Conservation (phyloP, 2,113 vertebrate genomes). For the Turnix velox region DNA sequence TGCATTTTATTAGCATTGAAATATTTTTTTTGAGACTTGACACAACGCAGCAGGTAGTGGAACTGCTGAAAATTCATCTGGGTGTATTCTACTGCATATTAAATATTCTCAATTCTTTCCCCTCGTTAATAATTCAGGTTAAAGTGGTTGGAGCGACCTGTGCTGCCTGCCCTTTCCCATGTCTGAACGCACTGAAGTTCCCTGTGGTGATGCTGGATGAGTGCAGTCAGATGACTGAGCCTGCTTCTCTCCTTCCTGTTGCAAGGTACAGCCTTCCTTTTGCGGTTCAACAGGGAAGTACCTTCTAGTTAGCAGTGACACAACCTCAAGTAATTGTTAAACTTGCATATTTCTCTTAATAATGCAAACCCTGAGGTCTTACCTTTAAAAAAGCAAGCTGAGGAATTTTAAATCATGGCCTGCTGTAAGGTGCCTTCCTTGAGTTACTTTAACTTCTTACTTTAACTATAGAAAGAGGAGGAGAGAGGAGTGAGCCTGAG, state of each 20-base stretch:
- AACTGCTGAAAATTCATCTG: neutral
- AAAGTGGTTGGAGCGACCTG: slow-evolving; percentile 78
- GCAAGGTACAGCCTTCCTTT: slow-evolving; percentile 67
- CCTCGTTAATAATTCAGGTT: slow-evolving; percentile 34
- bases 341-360: neutral
- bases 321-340: neutral
- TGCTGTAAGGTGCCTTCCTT: neutral
- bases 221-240: slow-evolving; percentile 81
- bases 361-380: fast-evolving
- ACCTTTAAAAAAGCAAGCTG: neutral
- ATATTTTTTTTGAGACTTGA: neutral
- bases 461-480: neutral
- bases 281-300: neutral
- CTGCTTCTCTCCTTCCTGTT: slow-evolving; percentile 77
- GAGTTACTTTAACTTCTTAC: fast-evolving
- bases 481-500: neutral
- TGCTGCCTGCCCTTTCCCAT: slow-evolving; percentile 77
- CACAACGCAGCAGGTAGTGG: neutral
- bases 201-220: slow-evolving; percentile 81
- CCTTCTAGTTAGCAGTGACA: neutral
- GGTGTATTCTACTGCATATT: neutral
- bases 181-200: slow-evolving; percentile 71
- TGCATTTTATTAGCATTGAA: too few species aligned
- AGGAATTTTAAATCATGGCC: neutral
- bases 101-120: neutral